Conservation (phyloP, 2,888 invertebrate genomes). For the Atrina japonica region DNA sequence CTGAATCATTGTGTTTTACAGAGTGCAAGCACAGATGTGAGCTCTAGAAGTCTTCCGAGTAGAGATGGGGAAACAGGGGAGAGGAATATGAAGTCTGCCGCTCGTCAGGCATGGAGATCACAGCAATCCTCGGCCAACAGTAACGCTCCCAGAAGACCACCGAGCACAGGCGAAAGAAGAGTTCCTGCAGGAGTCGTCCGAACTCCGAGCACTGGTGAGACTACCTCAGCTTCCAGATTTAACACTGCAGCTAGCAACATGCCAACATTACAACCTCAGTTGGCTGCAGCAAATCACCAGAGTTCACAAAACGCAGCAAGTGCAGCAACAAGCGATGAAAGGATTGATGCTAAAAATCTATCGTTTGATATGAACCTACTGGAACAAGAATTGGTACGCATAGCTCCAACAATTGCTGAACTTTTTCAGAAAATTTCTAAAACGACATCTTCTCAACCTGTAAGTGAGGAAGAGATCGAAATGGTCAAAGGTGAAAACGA, state of each 20-base stretch:
- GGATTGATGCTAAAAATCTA: constrained; percentile 43
- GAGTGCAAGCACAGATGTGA: constrained; percentile 37
- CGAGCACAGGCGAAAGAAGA: constrained; percentile 16
- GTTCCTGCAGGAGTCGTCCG: constrained; percentile 8
- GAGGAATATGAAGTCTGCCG: constrained; percentile 35
- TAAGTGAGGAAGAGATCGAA: constrained; percentile 56
- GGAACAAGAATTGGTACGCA: constrained; percentile 59
- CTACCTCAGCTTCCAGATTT: constrained; percentile 12
- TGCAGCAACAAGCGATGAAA: constrained; percentile 41
- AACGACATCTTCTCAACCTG: constrained; percentile 54
- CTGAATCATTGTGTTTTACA: background rate
- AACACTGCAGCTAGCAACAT: no score
- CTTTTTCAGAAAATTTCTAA: constrained; percentile 59
- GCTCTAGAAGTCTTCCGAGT: constrained; percentile 42
- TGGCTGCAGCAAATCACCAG: constrained; percentile 37
- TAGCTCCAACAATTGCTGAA: constrained; percentile 65
- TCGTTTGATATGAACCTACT: constrained; percentile 56
- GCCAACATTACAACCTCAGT: background rate
- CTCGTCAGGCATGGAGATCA: constrained; percentile 40
- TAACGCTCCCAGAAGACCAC: constrained; percentile 4
- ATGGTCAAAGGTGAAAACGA: constrained; percentile 62
- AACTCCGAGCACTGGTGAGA: constrained; percentile 27
- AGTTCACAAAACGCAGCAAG: constrained; percentile 47
- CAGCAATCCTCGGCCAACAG: constrained; percentile 11
- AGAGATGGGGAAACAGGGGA: constrained; percentile 49